Evolutionary conservation across 2,888 invertebrate species (phyloP).

Genomic region (Ornithoptera priamus): DNA sequence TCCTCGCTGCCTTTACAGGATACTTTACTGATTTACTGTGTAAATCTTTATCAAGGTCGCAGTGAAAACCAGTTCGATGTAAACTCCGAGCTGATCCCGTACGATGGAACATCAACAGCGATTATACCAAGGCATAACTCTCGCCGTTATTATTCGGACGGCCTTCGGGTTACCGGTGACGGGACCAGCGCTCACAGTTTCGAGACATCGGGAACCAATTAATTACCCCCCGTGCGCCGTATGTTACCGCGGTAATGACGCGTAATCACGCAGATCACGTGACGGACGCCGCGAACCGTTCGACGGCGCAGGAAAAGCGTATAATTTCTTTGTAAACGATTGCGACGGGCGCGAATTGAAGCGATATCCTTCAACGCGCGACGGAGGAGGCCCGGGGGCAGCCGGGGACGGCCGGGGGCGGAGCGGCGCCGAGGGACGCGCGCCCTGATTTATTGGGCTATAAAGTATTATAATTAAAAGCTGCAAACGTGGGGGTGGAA

Average conservation of each 20-base stretch:
- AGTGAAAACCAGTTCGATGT: no score
- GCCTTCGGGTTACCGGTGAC: constrained; percentile 35
- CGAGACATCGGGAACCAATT: constrained; percentile 37
- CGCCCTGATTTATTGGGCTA: constrained; percentile 86
- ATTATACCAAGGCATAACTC: constrained; percentile 19
- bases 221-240: constrained; percentile 33
- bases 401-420: constrained; percentile 41
- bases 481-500: constrained; percentile 63
- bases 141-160: constrained; percentile 6
- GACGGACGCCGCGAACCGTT: neutral
- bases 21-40: no score
- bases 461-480: constrained; percentile 91
- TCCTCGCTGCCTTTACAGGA: no score
- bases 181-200: constrained; percentile 30
- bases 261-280: constrained; percentile 30
- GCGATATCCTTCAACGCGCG: constrained; percentile 81
- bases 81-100: no score
- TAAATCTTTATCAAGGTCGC: no score
- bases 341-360: constrained; percentile 83
- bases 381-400: constrained; percentile 35
- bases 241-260: constrained; percentile 5
- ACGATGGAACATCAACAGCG: constrained; percentile 8
- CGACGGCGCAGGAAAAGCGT: constrained; percentile 45
- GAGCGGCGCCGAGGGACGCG: constrained; percentile 67
- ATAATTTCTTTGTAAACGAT: constrained; percentile 86